Evolutionary conservation across 2,888 invertebrate genomes (phyloP), one percentile per base, ranked within the genome.

Genomic region (Rotaria magnacalcarata): DNA sequence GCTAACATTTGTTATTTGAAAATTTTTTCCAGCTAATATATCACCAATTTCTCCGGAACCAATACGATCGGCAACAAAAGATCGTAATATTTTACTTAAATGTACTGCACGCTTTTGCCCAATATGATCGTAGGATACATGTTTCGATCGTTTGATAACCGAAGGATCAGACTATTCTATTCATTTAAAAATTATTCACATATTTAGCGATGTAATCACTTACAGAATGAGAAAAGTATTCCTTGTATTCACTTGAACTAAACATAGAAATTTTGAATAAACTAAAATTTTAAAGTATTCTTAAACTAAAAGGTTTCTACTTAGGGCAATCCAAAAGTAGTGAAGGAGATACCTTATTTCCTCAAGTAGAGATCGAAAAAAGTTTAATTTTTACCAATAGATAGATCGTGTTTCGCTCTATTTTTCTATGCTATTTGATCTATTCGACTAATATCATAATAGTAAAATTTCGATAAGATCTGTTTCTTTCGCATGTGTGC

Each of bases 21-120:
- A 80, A n/a, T 80, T 43, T 80, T 80, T 80, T 47, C 43, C 47
- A 43, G 80, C 21, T 43, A 80, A 47, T 21, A 80, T 47, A 47
- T 47, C 80, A 80, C 80, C 80, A 14, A 80, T 80, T 80, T 80
- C 80, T n/a, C 80, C 80, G 10, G 80, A 47, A n/a, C 80, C 80
- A 80, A 80, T 80, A 47, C 80, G 80, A 43, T 80, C 80, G n/a
- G 24, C 24, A n/a, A 80, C 3, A 80, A 80, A 80, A n/a, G 80
- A 11, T 47, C 80, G 80, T 80, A 80, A 47, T 10, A 80, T n/a
- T 80, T 80, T 80, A 47, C 80, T 80, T n/a, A 80, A 47, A n/a
- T 80, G n/a, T n/a, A 80, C 2, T 24, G 80, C 80, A 24, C 80
- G 80, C 47, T 80, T 80, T 80, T 80, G 80, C n/a, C 80, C 80